A percentile compares a stretch with the other conserved stretches of the same genome.
Conservation (phyloP, 2,797 vertebrate genomes). For the Alauda arvensis region DNA sequence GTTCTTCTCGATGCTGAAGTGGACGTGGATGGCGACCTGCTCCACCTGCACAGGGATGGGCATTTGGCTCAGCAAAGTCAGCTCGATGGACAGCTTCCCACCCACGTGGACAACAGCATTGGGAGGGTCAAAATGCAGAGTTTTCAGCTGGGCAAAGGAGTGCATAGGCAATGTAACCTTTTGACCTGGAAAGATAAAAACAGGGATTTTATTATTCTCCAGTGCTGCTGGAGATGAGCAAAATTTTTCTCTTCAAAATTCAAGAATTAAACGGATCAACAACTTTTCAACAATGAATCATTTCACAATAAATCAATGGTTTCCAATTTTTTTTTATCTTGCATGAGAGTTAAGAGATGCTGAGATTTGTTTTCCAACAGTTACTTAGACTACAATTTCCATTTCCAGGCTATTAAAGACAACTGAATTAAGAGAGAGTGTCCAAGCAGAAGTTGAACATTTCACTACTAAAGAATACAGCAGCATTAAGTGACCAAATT, state of each 20-base stretch:
- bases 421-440: neutral
- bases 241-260: neutral
- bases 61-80: conserved; percentile 87
- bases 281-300: neutral
- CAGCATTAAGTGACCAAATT: neutral
- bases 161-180: conserved; percentile 83
- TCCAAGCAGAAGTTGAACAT: neutral
- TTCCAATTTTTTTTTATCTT: neutral
- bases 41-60: conserved; percentile 83
- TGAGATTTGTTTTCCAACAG: neutral
- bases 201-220: neutral
- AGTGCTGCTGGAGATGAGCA: neutral
- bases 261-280: neutral
- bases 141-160: conserved; percentile 84
- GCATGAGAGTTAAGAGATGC: neutral
- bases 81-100: conserved; percentile 82
- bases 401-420: neutral
- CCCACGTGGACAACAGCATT: conserved; percentile 88
- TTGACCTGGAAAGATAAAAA: conserved; percentile 66
- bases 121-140: conserved; percentile 83
- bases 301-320: neutral
- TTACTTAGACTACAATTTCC: neutral
- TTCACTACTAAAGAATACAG: neutral
- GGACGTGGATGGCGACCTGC: conserved; percentile 82
- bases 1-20: conserved; percentile 85